Conservation (phyloP, 1,140 invertebrate species). For the Drosophila parabipectinata region DNA sequence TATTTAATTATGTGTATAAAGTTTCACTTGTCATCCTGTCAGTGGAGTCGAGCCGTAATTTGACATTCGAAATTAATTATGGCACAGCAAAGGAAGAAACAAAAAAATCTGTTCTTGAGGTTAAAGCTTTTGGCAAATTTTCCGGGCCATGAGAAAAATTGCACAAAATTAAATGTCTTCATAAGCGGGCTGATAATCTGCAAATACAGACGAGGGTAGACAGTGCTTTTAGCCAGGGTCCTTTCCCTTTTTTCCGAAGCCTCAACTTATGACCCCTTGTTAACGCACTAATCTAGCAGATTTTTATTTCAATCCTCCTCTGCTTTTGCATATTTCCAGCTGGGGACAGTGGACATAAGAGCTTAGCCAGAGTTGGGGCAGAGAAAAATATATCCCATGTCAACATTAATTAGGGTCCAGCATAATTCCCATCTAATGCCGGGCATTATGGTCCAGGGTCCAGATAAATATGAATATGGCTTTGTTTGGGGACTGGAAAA, state of each 20-base stretch:
- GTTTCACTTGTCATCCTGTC: slow-evolving; percentile 60
- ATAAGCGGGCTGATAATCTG: slow-evolving; percentile 54
- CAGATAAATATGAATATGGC: slow-evolving; percentile 42
- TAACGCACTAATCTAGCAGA: slow-evolving; percentile 72
- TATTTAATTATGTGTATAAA: slow-evolving; percentile 78
- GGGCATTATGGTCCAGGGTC: slow-evolving; percentile 27
- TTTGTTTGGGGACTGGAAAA: slow-evolving; percentile 1
- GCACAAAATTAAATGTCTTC: slow-evolving; percentile 39
- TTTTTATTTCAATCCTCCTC: slow-evolving; percentile 38
- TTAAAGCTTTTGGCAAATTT: slow-evolving; percentile 32
- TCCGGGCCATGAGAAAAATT: slow-evolving; percentile 17
- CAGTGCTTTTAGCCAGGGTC: slow-evolving; percentile 22
- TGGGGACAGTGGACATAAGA: slow-evolving; percentile 16
- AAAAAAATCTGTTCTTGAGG: slow-evolving; percentile 31
- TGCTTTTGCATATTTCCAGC: slow-evolving; percentile 54
- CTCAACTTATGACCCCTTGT: slow-evolving; percentile 61
- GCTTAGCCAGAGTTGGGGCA: slow-evolving; percentile 15
- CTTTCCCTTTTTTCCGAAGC: slow-evolving; percentile 1
- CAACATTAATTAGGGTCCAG: slow-evolving; percentile 77
- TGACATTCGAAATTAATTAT: slow-evolving; percentile 69
- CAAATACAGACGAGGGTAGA: slow-evolving; percentile 64
- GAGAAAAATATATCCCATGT: slow-evolving; percentile 64
- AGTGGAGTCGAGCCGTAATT: slow-evolving; percentile 38
- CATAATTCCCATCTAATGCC: slow-evolving; percentile 61
- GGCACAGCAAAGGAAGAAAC: neutral